phyloP scores from a whole-genome alignment of 2,113 vertebrate species.

The Speoplatyrhinus poulsoni region DNA sequence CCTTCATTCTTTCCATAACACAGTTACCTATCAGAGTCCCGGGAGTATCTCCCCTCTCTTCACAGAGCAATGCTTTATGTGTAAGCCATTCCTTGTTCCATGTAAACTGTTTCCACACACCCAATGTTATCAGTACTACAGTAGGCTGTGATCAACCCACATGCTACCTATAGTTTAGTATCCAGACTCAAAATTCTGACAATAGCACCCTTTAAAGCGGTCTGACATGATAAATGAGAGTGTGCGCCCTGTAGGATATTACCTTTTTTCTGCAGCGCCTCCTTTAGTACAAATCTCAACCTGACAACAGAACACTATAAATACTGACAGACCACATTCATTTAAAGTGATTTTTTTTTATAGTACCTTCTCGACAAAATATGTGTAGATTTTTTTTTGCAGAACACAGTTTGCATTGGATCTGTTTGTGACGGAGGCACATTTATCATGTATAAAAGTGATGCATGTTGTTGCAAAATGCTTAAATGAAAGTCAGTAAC shows the following conservation, averaged over 20 bases:
- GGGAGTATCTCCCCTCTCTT: slow-evolving; percentile 1
- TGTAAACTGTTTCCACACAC: slow-evolving; percentile 6
- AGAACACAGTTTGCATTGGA: neutral
- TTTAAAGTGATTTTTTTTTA: slow-evolving; percentile 57
- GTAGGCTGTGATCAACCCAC: slow-evolving; percentile 21
- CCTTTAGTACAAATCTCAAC: slow-evolving; percentile 35
- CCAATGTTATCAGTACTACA: slow-evolving; percentile 18
- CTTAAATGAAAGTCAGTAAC: slow-evolving; percentile 54
- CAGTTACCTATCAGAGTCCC: neutral
- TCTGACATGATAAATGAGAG: slow-evolving; percentile 59
- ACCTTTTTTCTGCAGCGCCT: slow-evolving; percentile 49
- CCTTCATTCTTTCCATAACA: neutral
- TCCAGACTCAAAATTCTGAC: slow-evolving; percentile 33
- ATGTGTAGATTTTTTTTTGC: slow-evolving; percentile 18
- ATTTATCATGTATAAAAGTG: slow-evolving; percentile 75
- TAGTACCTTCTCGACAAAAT: slow-evolving; percentile 48
- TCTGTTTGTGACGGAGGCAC: slow-evolving; percentile 60
- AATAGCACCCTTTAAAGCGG: slow-evolving; percentile 49
- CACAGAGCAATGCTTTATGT: slow-evolving; percentile 11
- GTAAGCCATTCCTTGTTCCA: slow-evolving; percentile 17
- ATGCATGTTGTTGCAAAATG: slow-evolving; percentile 59
- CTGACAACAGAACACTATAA: slow-evolving; percentile 54
- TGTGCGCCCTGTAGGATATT: slow-evolving; percentile 57
- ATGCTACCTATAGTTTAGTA: neutral
- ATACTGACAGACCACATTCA: slow-evolving; percentile 55